A percentile compares a stretch with the other conserved stretches of the same genome.
These are phyloP conservation scores for Andrena flavipes DNA, from an alignment of 2,888 invertebrate genomes.

Conservation along the genomic window DNA sequence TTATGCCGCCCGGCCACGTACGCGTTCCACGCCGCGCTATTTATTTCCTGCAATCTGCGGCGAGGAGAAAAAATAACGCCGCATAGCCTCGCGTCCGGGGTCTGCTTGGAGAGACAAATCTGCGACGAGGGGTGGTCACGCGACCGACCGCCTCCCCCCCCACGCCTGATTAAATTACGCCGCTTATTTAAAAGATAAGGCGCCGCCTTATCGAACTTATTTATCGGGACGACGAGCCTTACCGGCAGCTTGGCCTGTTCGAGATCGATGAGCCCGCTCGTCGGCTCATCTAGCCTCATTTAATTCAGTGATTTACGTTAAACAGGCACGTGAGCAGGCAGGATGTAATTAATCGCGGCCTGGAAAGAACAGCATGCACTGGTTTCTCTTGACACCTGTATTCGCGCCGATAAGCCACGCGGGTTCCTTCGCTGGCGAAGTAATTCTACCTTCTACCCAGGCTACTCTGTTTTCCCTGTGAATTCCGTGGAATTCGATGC, in stretches of 20 bases:
- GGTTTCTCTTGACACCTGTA: slow-evolving; percentile 19
- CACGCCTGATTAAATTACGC: slow-evolving; percentile 71
- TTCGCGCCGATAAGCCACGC: background rate
- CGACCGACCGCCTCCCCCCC: slow-evolving; percentile 56
- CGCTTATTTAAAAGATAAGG: slow-evolving; percentile 71
- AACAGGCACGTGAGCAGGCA: slow-evolving; percentile 53
- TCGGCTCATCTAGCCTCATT: slow-evolving; percentile 21
- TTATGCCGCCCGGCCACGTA: slow-evolving; percentile 60
- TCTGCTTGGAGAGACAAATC: slow-evolving; percentile 64
- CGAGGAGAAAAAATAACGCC: slow-evolving; percentile 52
- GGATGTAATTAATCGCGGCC: slow-evolving; percentile 40
- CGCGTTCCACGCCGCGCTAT: slow-evolving; percentile 57
- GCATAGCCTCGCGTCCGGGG: slow-evolving; percentile 27
- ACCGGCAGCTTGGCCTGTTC: slow-evolving; percentile 19
- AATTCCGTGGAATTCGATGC: no score
- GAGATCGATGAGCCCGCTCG: slow-evolving; percentile 32
- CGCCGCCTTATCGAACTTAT: slow-evolving; percentile 66
- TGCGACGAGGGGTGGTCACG: slow-evolving; percentile 62
- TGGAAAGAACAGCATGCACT: slow-evolving; percentile 53
- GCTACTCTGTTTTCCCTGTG: no score
- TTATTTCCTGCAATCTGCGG: slow-evolving; percentile 70
- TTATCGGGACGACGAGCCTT: slow-evolving; percentile 51
- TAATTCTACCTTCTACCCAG: no score
- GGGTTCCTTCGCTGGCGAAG: no score
- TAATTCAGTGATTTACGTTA: slow-evolving; percentile 61